phyloP scores from a whole-genome alignment of 2,888 invertebrate species.

The Carterocephalus palaemon region DNA sequence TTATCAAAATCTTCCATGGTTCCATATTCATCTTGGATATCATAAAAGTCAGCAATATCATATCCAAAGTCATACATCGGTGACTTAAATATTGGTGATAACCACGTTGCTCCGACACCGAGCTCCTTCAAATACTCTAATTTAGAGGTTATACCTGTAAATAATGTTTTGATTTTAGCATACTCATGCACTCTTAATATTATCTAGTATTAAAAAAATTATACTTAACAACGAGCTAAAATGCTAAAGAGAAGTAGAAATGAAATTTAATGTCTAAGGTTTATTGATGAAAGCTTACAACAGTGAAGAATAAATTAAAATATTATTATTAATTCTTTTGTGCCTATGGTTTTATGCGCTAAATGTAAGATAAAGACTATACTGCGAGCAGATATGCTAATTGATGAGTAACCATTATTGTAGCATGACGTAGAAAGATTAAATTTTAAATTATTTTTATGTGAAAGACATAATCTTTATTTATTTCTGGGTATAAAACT shows the following conservation, averaged over 20 bases:
- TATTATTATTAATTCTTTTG: constrained; percentile 7
- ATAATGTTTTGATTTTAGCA: not conserved
- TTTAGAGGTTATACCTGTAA: constrained; percentile 79
- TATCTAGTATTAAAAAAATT: no score
- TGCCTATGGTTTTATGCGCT: constrained; percentile 1
- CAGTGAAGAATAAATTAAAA: constrained; percentile 18
- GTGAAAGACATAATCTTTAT: no score
- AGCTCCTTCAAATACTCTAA: constrained; percentile 82
- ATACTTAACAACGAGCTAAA: no score
- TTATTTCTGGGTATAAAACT: no score
- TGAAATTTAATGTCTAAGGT: not conserved
- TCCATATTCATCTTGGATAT: constrained; percentile 84
- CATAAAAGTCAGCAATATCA: constrained; percentile 84
- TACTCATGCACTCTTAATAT: no score
- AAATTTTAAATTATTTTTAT: no score
- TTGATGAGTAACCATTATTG: no score
- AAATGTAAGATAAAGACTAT: constrained; percentile 4
- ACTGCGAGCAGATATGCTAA: no score
- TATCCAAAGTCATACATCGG: constrained; percentile 90
- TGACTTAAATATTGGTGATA: constrained; percentile 85
- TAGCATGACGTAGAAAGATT: no score
- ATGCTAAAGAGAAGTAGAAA: no score
- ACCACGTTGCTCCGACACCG: constrained; percentile 82
- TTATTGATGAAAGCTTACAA: constrained; percentile 3
- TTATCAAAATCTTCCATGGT: constrained; percentile 84